Conservation (phyloP, 2,888 invertebrate species). For the Clostera curtula region DNA sequence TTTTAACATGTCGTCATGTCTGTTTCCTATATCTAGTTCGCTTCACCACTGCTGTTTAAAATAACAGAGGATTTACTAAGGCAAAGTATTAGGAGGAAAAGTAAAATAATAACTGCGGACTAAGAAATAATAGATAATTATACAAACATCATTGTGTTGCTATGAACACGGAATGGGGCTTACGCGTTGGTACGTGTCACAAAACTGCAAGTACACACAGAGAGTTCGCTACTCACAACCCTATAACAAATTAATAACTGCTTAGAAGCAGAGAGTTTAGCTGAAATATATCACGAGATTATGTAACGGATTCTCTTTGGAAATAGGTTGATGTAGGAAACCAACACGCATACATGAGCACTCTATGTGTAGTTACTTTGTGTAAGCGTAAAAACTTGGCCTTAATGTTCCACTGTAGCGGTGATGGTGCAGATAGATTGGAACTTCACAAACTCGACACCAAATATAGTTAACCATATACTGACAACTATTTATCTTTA, state of each 20-base stretch:
- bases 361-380: too few species aligned
- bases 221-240: too few species aligned
- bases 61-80: slow-evolving; percentile 59
- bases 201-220: too few species aligned
- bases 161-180: slow-evolving; percentile 63
- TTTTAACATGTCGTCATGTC: slow-evolving; percentile 72
- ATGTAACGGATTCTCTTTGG: too few species aligned
- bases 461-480: too few species aligned
- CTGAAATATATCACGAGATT: too few species aligned
- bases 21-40: slow-evolving; percentile 72
- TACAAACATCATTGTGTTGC: slow-evolving; percentile 57
- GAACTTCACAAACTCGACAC: background rate
- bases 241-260: too few species aligned
- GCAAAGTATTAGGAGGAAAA: slow-evolving; percentile 62
- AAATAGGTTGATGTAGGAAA: too few species aligned
- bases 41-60: slow-evolving; percentile 67
- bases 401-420: slow-evolving; percentile 21
- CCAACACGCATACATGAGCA: too few species aligned
- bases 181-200: slow-evolving; percentile 35
- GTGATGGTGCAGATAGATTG: slow-evolving; percentile 3
- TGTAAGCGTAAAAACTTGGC: slow-evolving; percentile 22
- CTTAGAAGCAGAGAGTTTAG: too few species aligned
- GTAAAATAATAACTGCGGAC: slow-evolving; percentile 50
- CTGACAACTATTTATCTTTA: too few species aligned
- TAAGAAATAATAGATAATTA: slow-evolving; percentile 53